These are phyloP conservation scores for Ypsolopha scabrella DNA, from an alignment of 2,888 invertebrate genomes.

Conservation along the genomic window DNA sequence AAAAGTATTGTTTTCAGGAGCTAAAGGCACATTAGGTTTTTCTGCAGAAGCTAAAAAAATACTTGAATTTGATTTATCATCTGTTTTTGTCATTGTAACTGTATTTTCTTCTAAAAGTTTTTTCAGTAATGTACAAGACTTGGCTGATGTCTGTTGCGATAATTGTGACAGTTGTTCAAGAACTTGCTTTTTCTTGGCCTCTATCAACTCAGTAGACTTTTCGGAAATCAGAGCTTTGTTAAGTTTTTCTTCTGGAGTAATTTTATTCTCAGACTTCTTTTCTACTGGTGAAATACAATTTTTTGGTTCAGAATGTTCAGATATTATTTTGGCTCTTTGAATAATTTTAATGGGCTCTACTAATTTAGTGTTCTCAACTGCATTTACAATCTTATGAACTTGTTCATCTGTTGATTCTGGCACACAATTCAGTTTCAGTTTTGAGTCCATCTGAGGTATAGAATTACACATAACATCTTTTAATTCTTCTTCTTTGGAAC, in stretches of 20 bases:
- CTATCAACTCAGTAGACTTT: not conserved
- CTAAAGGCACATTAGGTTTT: not conserved
- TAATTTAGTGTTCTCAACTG: no score
- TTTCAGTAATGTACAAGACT: conserved; percentile 56
- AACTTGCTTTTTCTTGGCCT: not conserved
- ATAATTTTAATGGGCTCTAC: no score
- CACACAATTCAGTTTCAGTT: conserved; percentile 1
- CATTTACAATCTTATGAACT: no score
- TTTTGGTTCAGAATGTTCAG: no score
- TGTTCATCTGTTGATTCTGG: not conserved
- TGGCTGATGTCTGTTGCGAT: conserved; percentile 25
- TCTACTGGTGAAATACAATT: no score
- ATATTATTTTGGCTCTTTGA: no score
- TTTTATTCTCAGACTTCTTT: no score
- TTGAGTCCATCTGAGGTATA: not conserved
- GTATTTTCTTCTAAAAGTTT: conserved; percentile 46
- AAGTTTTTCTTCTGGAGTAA: no score
- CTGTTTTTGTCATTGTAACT: not conserved
- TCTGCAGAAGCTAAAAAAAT: not conserved
- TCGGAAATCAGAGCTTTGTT: not conserved
- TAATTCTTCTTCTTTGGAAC: not conserved
- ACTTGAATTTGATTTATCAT: not conserved
- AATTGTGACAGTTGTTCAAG: conserved; percentile 15
- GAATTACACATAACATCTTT: not conserved
- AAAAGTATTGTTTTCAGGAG: not conserved